phyloP scores from a whole-genome alignment of 2,797 vertebrate species.

The Amniataba percoides region DNA sequence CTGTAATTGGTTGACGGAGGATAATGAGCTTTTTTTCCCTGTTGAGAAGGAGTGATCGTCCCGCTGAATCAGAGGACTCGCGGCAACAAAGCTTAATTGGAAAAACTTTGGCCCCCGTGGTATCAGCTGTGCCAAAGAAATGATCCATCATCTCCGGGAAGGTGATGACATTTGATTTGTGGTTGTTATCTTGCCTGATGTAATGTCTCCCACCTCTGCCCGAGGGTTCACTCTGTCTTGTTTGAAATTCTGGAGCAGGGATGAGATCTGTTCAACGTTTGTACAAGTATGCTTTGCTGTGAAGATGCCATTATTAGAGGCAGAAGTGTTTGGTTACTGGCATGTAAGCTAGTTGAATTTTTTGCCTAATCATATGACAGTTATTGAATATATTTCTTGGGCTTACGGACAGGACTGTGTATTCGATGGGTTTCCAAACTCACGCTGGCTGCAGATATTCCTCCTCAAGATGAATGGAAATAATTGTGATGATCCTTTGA shows the following conservation, averaged over 20 bases:
- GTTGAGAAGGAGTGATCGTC: not conserved
- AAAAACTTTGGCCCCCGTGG: conserved; percentile 4
- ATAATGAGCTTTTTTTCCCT: conserved; percentile 52
- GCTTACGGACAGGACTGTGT: not conserved
- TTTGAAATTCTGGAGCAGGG: not conserved
- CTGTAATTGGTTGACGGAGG: conserved; percentile 31
- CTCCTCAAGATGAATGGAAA: not conserved
- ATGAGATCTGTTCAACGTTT: not conserved
- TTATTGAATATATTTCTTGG: not conserved
- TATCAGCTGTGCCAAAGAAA: not conserved
- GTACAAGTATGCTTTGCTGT: not conserved
- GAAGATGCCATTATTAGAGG: not conserved
- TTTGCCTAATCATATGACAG: not conserved
- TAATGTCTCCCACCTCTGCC: not conserved
- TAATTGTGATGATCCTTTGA: no score
- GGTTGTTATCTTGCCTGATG: not conserved
- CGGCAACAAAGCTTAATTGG: conserved; percentile 14
- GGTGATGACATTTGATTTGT: conserved; percentile 9
- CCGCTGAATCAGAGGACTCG: not conserved
- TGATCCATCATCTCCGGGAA: not conserved
- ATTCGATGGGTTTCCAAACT: not conserved
- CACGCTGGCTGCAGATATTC: not conserved
- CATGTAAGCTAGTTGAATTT: not conserved
- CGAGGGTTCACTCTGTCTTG: not conserved
- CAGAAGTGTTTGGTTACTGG: not conserved